Conservation (phyloP, 1,140 invertebrate species). For the Plutomurus gul region DNA sequence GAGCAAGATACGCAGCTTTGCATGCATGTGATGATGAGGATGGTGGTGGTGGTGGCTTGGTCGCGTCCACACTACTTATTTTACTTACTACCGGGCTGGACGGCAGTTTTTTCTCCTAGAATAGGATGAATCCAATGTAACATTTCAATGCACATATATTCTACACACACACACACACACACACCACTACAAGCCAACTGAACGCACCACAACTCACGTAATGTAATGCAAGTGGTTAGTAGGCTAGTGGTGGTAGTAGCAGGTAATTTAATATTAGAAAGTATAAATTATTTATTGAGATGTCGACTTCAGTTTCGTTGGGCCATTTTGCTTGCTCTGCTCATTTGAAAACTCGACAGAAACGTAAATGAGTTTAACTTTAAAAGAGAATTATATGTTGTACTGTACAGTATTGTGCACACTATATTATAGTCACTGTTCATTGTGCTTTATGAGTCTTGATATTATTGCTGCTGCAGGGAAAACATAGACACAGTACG, state of each 20-base stretch:
- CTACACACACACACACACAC: no score
- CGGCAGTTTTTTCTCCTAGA: no score
- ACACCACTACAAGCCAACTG: no score
- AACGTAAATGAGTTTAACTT: slow-evolving; percentile 6
- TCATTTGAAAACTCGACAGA: slow-evolving; percentile 9
- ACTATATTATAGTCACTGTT: no score
- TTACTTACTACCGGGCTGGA: neutral
- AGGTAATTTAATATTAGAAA: slow-evolving; percentile 23
- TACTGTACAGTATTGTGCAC: neutral
- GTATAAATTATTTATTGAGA: slow-evolving; percentile 28
- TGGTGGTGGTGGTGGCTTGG: no score
- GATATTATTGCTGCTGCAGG: no score
- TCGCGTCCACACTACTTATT: no score
- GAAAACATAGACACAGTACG: no score
- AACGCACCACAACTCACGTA: no score
- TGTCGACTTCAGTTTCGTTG: neutral
- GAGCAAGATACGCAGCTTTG: neutral
- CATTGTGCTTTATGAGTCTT: no score
- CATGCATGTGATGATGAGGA: neutral
- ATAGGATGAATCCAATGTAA: no score
- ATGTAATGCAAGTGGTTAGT: neutral
- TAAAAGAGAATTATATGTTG: neutral
- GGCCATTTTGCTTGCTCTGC: slow-evolving; percentile 14
- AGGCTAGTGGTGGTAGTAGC: neutral
- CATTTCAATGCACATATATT: no score